Evolutionary conservation across 2,797 vertebrate genomes (phyloP).

Genomic region (Clarias fuscus): DNA sequence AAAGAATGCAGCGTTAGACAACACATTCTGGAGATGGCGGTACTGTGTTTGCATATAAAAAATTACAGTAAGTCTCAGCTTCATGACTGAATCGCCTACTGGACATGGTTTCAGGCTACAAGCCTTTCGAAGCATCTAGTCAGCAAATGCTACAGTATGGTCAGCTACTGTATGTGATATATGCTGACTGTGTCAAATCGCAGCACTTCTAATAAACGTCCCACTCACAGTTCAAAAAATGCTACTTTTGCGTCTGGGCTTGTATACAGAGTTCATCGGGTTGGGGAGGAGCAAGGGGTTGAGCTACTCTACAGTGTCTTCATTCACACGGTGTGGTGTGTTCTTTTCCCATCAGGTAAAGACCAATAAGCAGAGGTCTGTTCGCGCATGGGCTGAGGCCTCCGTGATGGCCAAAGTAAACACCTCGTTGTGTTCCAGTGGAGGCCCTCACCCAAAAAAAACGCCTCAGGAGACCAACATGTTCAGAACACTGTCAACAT

Average conservation of each 20-base stretch:
- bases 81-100: neutral
- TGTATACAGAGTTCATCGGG: slow-evolving; percentile 56
- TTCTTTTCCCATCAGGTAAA: slow-evolving; percentile 66
- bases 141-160: slow-evolving; percentile 1
- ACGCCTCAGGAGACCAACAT: slow-evolving; percentile 58
- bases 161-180: slow-evolving; percentile 1
- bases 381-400: slow-evolving; percentile 63
- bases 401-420: slow-evolving; percentile 74
- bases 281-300: slow-evolving; percentile 45
- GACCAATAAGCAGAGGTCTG: slow-evolving; percentile 72
- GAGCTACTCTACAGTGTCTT: slow-evolving; percentile 64
- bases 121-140: neutral
- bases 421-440: slow-evolving; percentile 66
- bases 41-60: too few species aligned
- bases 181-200: slow-evolving; percentile 29
- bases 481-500: slow-evolving; percentile 52
- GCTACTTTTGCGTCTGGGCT: slow-evolving; percentile 51
- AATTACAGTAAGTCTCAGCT: neutral
- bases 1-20: neutral
- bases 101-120: neutral
- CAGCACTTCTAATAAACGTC: slow-evolving; percentile 30
- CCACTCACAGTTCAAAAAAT: slow-evolving; percentile 61
- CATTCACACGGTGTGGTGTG: slow-evolving; percentile 71
- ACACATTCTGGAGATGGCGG: neutral
- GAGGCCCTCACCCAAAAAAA: slow-evolving; percentile 53